Conservation (phyloP, 2,888 invertebrate species). For the Drosophila anomalipes region DNA sequence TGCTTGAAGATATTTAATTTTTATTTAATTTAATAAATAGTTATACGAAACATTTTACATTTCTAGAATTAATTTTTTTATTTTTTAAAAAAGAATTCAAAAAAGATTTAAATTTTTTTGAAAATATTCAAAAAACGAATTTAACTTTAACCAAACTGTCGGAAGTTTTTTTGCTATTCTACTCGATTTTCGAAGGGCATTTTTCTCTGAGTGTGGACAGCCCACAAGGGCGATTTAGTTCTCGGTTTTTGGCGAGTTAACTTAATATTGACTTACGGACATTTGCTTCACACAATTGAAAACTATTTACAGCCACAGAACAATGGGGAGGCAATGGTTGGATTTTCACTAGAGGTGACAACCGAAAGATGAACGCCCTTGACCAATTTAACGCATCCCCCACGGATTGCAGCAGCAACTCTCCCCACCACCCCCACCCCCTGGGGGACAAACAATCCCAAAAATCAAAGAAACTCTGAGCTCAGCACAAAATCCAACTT, state of each 20-base stretch:
- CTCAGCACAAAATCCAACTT: constrained; percentile 44
- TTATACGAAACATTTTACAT: too few species aligned
- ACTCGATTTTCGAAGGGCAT: not conserved
- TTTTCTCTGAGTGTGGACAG: constrained; percentile 34
- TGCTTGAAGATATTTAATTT: not conserved
- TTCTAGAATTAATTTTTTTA: too few species aligned
- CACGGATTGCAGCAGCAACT: not conserved
- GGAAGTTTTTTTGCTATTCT: not conserved
- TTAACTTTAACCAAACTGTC: not conserved
- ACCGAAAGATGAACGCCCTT: constrained; percentile 36
- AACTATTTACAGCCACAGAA: constrained; percentile 54
- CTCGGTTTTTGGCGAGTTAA: constrained; percentile 49
- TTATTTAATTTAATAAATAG: too few species aligned
- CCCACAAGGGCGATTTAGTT: constrained; percentile 44
- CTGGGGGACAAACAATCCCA: not conserved
- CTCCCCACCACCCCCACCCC: too few species aligned
- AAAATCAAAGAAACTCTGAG: constrained; percentile 10
- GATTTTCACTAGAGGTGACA: constrained; percentile 4
- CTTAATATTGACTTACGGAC: constrained; percentile 68
- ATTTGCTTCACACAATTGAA: constrained; percentile 60
- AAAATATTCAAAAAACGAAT: too few species aligned
- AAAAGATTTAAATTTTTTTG: too few species aligned
- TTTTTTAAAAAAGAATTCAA: too few species aligned
- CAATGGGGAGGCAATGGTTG: not conserved
- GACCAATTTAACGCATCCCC: constrained; percentile 31